These are phyloP conservation scores for Ia io DNA, from an alignment of 2,113 vertebrate species.

Conservation along the genomic window DNA sequence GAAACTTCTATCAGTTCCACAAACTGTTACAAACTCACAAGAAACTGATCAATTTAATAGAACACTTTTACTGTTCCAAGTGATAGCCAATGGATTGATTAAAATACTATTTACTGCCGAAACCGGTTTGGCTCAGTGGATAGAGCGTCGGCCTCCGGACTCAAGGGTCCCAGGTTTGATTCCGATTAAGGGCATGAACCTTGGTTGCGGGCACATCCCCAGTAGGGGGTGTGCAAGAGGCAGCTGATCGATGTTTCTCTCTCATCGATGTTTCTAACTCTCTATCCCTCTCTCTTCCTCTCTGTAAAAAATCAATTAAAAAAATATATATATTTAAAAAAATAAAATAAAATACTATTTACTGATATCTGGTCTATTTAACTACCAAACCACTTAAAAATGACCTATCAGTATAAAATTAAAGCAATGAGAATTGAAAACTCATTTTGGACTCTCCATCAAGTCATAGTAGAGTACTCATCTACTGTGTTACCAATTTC, in stretches of 20 bases:
- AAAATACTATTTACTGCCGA: not conserved
- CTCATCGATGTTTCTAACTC: no score
- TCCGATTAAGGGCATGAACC: no score
- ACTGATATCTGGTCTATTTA: not conserved
- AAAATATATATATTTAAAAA: no score
- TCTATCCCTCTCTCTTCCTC: no score
- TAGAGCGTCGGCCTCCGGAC: no score
- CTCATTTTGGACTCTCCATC: not conserved
- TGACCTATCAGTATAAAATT: not conserved
- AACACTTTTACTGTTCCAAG: not conserved
- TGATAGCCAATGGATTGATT: not conserved
- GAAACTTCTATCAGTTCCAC: not conserved
- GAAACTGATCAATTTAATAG: conserved; percentile 1
- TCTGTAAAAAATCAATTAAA: no score
- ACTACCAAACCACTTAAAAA: not conserved
- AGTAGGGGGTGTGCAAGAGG: no score
- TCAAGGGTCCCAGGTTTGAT: no score
- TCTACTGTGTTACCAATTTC: not conserved
- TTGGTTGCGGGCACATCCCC: no score
- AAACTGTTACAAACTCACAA: not conserved
- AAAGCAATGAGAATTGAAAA: conserved; percentile 21
- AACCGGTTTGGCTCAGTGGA: no score
- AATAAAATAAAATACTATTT: not conserved
- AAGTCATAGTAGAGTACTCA: not conserved
- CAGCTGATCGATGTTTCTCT: no score